Evolutionary conservation across 1,140 invertebrate genomes (phyloP), one percentile per base, ranked within the genome.

Genomic region (Ceratoteleas bidentatus): DNA sequence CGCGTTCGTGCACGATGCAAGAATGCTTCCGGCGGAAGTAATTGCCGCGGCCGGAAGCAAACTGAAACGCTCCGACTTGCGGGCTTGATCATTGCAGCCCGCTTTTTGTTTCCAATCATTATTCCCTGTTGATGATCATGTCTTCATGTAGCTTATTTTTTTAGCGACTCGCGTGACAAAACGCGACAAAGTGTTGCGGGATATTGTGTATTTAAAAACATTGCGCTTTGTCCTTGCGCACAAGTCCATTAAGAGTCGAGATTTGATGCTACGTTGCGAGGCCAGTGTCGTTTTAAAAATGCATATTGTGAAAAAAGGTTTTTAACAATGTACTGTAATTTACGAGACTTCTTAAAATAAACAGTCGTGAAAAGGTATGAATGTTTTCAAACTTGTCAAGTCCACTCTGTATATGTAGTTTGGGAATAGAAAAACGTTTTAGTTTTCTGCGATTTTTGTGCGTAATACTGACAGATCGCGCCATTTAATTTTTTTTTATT

Each of bases 21-120:
- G 73, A 68, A 52, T 68, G 62, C 62, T 82, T 82, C 79, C 73
- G 61, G 14, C 74, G 80, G 74, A 77, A 82, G 80, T 82, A 82
- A 82, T 82, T 77, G 68, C 69, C 52, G 50, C 50, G 56, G 43
- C 68, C 24, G 74, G 80, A 77, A 73, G 74, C 56, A 56, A 56
- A 74, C 68, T 77, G 68, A 74, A 82, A 74, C 74, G 69, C 74
- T 73, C 52, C 57, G 54, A 72, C 79, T 81, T 75, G 68, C 66
- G 38, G 62, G 69, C 54, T 77, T 77, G 73, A 76, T 81, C 72
- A 72, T 81, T 60, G 50, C 73, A 52, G 57, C 64, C 53, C 50
- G n/a, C 34, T 6, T 24, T 57, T 54, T 74, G 64, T 58, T 65
- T 47, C 7, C 16, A 47, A 54, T 61, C 47, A 38, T 38, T 47